Percentiles rank a stretch among this genome's conserved stretches.
Evolutionary conservation across 2,797 vertebrate genomes (phyloP).

Genomic region (Sparus aurata): DNA sequence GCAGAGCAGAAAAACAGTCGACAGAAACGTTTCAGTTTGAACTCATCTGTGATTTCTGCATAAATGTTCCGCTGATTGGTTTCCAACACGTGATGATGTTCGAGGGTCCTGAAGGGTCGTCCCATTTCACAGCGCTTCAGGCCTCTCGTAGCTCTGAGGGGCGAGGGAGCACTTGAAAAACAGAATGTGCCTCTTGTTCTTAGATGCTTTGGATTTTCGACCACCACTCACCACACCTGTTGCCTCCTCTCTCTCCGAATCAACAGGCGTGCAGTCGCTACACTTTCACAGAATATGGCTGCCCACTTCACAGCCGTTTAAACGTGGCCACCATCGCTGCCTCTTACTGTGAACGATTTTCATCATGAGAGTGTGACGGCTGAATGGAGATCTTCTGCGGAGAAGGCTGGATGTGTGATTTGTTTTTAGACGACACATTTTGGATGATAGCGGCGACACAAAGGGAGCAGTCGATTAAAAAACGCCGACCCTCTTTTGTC

Average conservation of each 20-base stretch:
- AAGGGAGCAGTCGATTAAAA: background rate
- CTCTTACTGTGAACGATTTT: background rate
- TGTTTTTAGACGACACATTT: background rate
- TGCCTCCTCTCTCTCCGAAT: slow-evolving; percentile 3
- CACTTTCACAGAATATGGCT: slow-evolving; percentile 13
- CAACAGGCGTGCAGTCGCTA: background rate
- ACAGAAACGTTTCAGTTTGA: no score
- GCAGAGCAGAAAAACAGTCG: no score
- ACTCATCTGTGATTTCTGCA: no score
- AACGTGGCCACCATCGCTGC: background rate
- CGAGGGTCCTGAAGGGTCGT: no score
- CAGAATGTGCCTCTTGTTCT: slow-evolving; percentile 2
- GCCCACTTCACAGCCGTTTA: slow-evolving; percentile 13
- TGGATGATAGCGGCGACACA: background rate
- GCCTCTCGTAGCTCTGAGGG: no score
- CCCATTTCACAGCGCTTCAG: no score
- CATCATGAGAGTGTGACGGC: background rate
- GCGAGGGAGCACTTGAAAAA: no score
- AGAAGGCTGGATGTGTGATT: background rate
- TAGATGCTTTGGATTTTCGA: slow-evolving; percentile 1
- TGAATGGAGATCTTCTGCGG: background rate
- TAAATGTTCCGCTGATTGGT: no score
- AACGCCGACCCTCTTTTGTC: slow-evolving; percentile 6
- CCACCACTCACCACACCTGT: background rate
- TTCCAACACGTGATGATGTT: no score